Base-by-base conservation (phyloP, 1,140 invertebrate species). In the Vanessa atalanta region DNA sequence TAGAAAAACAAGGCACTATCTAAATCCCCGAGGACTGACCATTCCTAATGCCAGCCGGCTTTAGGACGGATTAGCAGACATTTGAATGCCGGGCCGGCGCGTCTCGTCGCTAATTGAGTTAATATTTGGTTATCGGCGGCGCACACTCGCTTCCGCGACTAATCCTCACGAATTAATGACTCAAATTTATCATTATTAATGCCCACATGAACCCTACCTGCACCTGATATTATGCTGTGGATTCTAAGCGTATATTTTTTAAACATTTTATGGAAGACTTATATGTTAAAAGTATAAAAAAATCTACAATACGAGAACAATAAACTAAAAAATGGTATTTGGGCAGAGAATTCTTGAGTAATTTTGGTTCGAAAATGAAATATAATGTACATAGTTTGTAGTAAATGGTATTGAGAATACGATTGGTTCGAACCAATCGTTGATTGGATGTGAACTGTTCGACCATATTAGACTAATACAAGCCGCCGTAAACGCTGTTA, bases 121-220 rank as follows among this genome's bases (percentile, higher is more conserved):
- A 92, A 92, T 92, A 91, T 92, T 92, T 92, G 90, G 90, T 91
- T 92, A 92, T 92, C 90, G 88, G 88, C 84, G 75, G 81, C 83
- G 87, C 84, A 79, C 90, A 92, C 88, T 84, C 90, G 72, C 80
- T 77, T 82, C 82, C 83, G 80, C 84, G 87, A 86, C 88, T 90
- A 91, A 92, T 89, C 89, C 90, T 69, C 37, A 69, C 81, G 88
- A 90, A 92, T 91, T 92, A 92, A 92, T 91, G 88, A 90, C 90
- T 82, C 83, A 80, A 91, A 92, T 92, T 91, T 92, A 90, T 92
- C 89, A 91, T 92, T 92, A 92, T 92, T 92, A 91, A 90, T 90
- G 87, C 86, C 78, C 83, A 84, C 83, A 88, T 87, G 86, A 84
- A 83, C 86, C 88, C 84, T 65, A 76, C 80, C 75, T 83, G 80